Percentiles rank a stretch among this genome's conserved stretches.
phyloP scores from a whole-genome alignment of 1,140 invertebrate genomes.

The Contarinia nasturtii region DNA sequence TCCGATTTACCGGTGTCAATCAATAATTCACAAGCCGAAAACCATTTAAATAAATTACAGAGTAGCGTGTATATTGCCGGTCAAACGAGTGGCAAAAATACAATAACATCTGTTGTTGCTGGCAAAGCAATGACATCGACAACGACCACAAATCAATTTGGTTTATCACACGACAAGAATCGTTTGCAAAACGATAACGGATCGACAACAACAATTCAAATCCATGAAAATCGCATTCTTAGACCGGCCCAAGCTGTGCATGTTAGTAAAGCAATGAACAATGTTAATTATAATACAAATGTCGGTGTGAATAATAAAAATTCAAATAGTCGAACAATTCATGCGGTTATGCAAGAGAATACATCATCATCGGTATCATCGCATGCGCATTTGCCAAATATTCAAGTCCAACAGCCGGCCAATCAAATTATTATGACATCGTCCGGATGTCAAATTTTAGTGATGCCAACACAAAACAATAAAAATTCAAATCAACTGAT shows the following conservation, averaged over 20 bases:
- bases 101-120: constrained; percentile 54
- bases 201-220: too few species aligned
- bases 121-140: constrained; percentile 53
- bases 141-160: constrained; percentile 38
- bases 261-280: background rate
- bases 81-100: constrained; percentile 40
- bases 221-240: background rate
- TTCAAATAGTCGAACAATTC: background rate
- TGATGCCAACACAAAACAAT: constrained; percentile 25
- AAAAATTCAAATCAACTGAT: constrained; percentile 9
- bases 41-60: background rate
- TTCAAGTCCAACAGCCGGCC: constrained; percentile 2
- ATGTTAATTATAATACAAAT: background rate
- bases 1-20: constrained; percentile 4
- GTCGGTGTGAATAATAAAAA: background rate
- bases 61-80: background rate
- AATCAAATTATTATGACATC: constrained; percentile 23
- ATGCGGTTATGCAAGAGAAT: background rate
- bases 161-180: constrained; percentile 2
- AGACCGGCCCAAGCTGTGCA: background rate
- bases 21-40: background rate
- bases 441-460: constrained; percentile 22
- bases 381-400: background rate
- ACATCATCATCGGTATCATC: background rate
- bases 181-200: background rate